A percentile compares a stretch with the other conserved stretches of the same genome.
These are phyloP conservation scores for Catocala sponsa DNA, from an alignment of 2,888 invertebrate genomes.

Conservation along the genomic window DNA sequence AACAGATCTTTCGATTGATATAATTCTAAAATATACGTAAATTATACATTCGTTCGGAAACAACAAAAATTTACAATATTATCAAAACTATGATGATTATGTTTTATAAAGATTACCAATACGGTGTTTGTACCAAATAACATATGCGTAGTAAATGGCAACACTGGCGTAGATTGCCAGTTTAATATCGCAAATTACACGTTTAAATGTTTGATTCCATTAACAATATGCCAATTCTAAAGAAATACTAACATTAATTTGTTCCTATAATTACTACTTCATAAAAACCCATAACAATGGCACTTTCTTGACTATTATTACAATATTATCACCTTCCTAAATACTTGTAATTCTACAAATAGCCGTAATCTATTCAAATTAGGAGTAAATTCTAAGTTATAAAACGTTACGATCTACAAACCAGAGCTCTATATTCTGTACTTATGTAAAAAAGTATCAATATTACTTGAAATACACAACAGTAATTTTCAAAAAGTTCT, in stretches of 20 bases:
- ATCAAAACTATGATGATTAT: constrained; percentile 15
- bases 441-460: constrained; percentile 5
- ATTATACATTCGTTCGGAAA: constrained; percentile 36
- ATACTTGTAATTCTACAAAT: constrained; percentile 49
- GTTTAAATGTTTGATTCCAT: constrained; percentile 26
- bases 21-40: constrained; percentile 40
- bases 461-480: constrained; percentile 2
- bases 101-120: constrained; percentile 16
- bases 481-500: constrained; percentile 7
- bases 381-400: constrained; percentile 21
- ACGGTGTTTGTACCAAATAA: constrained; percentile 6
- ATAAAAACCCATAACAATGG: constrained; percentile 61
- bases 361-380: constrained; percentile 27
- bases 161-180: constrained; percentile 21
- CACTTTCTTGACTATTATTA: constrained; percentile 68
- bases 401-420: constrained; percentile 3
- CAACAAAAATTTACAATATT: constrained; percentile 30
- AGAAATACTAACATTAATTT: constrained; percentile 34
- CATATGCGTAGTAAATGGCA: constrained; percentile 17
- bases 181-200: constrained; percentile 16
- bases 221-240: constrained; percentile 28
- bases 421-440: constrained; percentile 5
- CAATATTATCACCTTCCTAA: constrained; percentile 64
- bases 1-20: constrained; percentile 67
- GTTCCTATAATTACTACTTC: constrained; percentile 43